Evolutionary conservation across 2,113 vertebrate species (phyloP).

Genomic region (Pseudopipra pipra): DNA sequence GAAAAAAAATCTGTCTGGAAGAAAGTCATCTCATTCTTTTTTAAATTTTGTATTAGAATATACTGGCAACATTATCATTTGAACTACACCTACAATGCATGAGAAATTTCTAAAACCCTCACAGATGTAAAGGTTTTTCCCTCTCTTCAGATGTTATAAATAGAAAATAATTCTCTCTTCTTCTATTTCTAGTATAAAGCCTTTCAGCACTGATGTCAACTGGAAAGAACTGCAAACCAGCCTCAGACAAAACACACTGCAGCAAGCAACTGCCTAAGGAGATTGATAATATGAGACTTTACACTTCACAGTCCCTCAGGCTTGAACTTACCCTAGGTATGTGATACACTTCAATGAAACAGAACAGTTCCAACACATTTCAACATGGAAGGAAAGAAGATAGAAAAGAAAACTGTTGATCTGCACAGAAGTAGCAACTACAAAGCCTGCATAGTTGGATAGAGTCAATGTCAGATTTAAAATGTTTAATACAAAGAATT

Average conservation of each 20-base stretch:
- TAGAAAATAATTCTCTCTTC: neutral
- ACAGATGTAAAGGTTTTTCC: neutral
- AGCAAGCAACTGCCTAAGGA: neutral
- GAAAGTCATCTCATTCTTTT: neutral
- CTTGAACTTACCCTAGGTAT: neutral
- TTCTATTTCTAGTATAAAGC: neutral
- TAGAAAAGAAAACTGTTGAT: neutral
- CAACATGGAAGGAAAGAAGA: neutral
- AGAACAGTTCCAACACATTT: neutral
- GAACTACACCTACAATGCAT: neutral
- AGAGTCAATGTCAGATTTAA: neutral
- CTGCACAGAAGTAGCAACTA: neutral
- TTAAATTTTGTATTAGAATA: slow-evolving; percentile 24
- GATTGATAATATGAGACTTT: neutral
- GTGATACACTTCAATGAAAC: neutral
- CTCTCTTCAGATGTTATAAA: slow-evolving; percentile 6
- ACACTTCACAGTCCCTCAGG: neutral
- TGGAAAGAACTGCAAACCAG: neutral
- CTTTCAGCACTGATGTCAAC: neutral
- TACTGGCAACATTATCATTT: slow-evolving; percentile 1
- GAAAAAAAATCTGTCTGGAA: neutral
- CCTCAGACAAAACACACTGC: neutral
- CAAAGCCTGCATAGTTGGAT: neutral
- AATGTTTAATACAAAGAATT: neutral
- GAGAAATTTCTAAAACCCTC: slow-evolving; percentile 1